These are phyloP conservation scores for Drosophila stalkeri DNA, from an alignment of 2,888 invertebrate genomes.

Conservation along the genomic window DNA sequence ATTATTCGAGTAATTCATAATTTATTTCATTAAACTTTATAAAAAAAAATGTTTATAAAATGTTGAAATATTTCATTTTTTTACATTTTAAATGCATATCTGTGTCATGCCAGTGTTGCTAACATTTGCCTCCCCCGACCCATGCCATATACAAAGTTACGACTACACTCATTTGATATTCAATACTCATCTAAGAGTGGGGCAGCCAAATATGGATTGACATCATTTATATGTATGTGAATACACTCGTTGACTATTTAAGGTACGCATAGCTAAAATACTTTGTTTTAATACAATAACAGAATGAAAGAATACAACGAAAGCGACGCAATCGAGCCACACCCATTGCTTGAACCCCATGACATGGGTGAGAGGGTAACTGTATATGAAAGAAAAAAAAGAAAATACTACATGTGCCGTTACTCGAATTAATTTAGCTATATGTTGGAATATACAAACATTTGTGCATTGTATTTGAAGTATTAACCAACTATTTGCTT, in stretches of 20 bases:
- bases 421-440: conserved; percentile 16
- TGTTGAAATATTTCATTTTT: neutral
- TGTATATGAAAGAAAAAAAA: conserved; percentile 63
- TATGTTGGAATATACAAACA: neutral
- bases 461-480: conserved; percentile 2
- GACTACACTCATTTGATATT: neutral
- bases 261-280: conserved; percentile 36
- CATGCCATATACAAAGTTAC: neutral
- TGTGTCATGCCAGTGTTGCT: neutral
- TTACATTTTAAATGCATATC: neutral
- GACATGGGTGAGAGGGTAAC: conserved; percentile 60
- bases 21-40: neutral
- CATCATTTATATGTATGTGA: conserved; percentile 17
- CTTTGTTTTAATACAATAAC: conserved; percentile 40
- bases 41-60: neutral
- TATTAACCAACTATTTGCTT: neutral
- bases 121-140: neutral
- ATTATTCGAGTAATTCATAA: neutral
- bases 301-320: conserved; percentile 28
- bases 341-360: conserved; percentile 25
- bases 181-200: neutral
- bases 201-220: conserved; percentile 4
- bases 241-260: conserved; percentile 38
- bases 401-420: conserved; percentile 55
- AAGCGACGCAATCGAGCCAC: conserved; percentile 33